Percentiles rank a stretch among this genome's conserved stretches.
phyloP scores from a whole-genome alignment of 2,888 invertebrate genomes.

The Drosophila meridiana region DNA sequence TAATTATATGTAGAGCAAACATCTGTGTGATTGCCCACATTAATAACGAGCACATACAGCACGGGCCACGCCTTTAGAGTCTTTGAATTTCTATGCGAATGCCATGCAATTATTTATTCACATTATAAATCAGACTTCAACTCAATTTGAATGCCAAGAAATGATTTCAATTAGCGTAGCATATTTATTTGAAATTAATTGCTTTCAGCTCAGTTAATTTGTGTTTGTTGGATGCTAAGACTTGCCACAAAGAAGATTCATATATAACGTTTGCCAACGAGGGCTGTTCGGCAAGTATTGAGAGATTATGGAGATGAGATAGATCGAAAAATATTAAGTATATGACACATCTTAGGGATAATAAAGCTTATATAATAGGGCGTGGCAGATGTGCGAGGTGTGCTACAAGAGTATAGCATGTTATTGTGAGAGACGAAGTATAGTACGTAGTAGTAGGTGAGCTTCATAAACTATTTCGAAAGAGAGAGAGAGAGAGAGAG shows the following conservation, averaged over 20 bases:
- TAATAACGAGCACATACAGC: not conserved
- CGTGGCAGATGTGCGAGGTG: not conserved
- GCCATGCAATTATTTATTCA: not conserved
- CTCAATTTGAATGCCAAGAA: not conserved
- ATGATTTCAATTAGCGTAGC: not conserved
- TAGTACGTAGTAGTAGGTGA: too few species aligned
- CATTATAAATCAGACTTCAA: not conserved
- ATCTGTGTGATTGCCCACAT: not conserved
- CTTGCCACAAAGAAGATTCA: not conserved
- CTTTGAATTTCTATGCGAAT: not conserved
- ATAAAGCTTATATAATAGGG: not conserved
- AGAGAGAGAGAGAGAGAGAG: too few species aligned
- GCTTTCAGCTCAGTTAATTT: not conserved
- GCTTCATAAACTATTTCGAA: too few species aligned
- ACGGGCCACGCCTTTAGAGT: not conserved
- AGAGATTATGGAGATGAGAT: not conserved
- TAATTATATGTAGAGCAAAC: slow-evolving; percentile 1
- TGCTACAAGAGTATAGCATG: not conserved
- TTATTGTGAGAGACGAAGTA: too few species aligned
- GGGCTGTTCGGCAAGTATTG: not conserved
- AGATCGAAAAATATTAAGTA: not conserved
- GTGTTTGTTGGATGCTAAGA: not conserved
- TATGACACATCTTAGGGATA: not conserved
- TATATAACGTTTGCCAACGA: not conserved
- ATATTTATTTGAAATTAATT: not conserved